These are phyloP conservation scores for Episyrphus balteatus DNA, from an alignment of 1,140 invertebrate species.

Conservation along the genomic window DNA sequence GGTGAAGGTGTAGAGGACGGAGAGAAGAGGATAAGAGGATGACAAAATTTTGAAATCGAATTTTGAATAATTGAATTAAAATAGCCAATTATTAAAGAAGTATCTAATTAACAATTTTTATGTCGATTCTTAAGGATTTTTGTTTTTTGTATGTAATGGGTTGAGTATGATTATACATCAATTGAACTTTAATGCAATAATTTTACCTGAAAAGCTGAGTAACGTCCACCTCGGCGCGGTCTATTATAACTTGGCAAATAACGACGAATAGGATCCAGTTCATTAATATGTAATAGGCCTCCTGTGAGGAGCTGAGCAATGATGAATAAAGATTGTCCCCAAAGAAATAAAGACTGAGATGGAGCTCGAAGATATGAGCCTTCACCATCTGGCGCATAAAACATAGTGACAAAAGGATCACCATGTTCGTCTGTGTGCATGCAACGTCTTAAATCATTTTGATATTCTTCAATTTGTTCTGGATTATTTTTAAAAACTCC, in stretches of 20 bases:
- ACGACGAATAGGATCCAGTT: slow-evolving; percentile 88
- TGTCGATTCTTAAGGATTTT: background rate
- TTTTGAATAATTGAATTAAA: background rate
- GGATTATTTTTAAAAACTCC: slow-evolving; percentile 79
- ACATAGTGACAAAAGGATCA: slow-evolving; percentile 75
- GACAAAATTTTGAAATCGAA: background rate
- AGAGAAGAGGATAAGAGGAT: no score
- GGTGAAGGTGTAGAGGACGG: no score
- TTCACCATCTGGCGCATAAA: slow-evolving; percentile 75
- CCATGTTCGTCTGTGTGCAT: slow-evolving; percentile 68
- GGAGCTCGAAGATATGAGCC: slow-evolving; percentile 32
- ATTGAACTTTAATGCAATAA: background rate
- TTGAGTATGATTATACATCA: background rate
- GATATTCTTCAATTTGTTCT: slow-evolving; percentile 88
- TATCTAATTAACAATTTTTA: background rate
- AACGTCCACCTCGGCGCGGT: slow-evolving; percentile 77
- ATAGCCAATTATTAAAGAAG: background rate
- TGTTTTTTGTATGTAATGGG: background rate
- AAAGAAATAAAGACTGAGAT: slow-evolving; percentile 48
- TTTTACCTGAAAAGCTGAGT: slow-evolving; percentile 91
- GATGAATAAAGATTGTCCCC: slow-evolving; percentile 92
- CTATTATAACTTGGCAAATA: slow-evolving; percentile 93
- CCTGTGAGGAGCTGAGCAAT: slow-evolving; percentile 84
- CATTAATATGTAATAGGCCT: slow-evolving; percentile 83
- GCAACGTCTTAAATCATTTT: slow-evolving; percentile 65